Evolutionary conservation across 2,888 invertebrate species (phyloP), one percentile per base, ranked within the genome.

Genomic region (Autographa pulchrina): DNA sequence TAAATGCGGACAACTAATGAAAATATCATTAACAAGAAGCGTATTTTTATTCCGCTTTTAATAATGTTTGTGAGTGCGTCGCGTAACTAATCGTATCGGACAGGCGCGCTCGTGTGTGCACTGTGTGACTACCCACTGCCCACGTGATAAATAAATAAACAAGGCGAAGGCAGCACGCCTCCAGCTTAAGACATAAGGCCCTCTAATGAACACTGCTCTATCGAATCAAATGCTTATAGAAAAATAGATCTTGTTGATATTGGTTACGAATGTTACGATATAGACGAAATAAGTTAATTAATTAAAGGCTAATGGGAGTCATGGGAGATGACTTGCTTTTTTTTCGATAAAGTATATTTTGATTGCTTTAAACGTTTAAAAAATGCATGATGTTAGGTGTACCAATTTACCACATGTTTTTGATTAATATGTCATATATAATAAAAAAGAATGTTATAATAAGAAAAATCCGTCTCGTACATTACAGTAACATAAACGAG

Each of bases 51-150:
- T 43, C 52, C 14, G 31, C 20, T 62, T 62, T n/a, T 35, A 61
- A 67, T 70, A 68, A 60, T 52, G 54, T 62, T 65, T 63, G 68
- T 66, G 31, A 75, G 68, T 76, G n/a, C 58, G 3, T 16, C 8
- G 43, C 62, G 32, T 62, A 48, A 65, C 20, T 60, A 54, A 67
- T 69, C 16, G 52, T 13, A 54, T 2, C 9, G 48, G 43, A n/a
- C 31, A 32, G 61, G 58, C n/a, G 38, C 35, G 63, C 43, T 54
- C 18, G 64, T 25, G 69, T 64, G 41, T 54, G 5, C 63, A 11
- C 54, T 18, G 25, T 63, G 56, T 59, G 60, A 18, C 61, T 60
- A 0, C 61, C 62, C 59, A 38, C 38, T 38, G 11, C 38, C 68
- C 63, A 68, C 72, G 65, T 66, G 65, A 48, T 32, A 14, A 54